phyloP scores from a whole-genome alignment of 2,888 invertebrate genomes.

The Hipparchia sbordonii region DNA sequence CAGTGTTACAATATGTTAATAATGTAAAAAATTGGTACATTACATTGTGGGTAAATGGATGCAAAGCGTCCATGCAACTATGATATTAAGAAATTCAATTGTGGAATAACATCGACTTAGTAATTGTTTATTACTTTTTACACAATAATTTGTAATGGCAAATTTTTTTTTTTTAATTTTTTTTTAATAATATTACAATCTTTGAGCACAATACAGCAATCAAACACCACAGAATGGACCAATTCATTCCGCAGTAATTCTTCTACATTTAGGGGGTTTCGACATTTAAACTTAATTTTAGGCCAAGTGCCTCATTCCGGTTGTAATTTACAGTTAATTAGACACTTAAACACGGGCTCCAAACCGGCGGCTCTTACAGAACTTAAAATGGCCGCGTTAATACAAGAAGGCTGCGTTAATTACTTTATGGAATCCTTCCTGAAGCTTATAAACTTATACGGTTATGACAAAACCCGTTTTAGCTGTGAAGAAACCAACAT shows the following conservation, averaged over 20 bases:
- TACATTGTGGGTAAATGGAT: too few species aligned
- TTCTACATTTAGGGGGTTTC: conserved; percentile 22
- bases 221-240: conserved; percentile 9
- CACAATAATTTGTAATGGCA: too few species aligned
- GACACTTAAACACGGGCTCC: conserved; percentile 21
- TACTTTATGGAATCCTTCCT: conserved; percentile 18
- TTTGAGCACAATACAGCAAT: neutral
- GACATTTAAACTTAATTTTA: conserved; percentile 27
- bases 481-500: neutral
- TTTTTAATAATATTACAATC: neutral
- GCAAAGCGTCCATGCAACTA: too few species aligned
- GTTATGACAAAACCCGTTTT: neutral
- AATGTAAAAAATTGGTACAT: too few species aligned
- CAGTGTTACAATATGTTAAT: too few species aligned
- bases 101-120: too few species aligned
- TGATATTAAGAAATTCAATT: too few species aligned
- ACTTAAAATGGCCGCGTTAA: conserved; percentile 29
- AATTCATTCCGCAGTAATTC: conserved; percentile 21
- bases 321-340: conserved; percentile 28
- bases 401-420: conserved; percentile 24
- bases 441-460: conserved; percentile 20
- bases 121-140: too few species aligned
- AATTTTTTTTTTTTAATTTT: too few species aligned
- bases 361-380: conserved; percentile 14
- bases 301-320: conserved; percentile 25